Percentiles rank a stretch among this genome's conserved stretches.
Conservation (phyloP, 1,140 invertebrate genomes). For the Daktulosphaira vitifoliae region DNA sequence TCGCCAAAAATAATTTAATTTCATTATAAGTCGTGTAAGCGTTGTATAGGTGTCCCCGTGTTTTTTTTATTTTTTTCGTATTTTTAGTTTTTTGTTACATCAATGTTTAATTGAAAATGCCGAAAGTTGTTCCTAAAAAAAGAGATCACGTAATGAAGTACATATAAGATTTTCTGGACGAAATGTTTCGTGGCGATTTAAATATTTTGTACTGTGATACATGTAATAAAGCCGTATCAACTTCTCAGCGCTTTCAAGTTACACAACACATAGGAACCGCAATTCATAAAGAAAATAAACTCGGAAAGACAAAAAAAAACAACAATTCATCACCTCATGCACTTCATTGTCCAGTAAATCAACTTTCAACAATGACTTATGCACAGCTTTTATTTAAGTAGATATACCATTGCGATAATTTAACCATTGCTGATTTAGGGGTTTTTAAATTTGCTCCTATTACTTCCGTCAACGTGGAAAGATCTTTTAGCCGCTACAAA, state of each 20-base stretch:
- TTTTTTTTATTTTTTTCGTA: not conserved
- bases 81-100: not conserved
- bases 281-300: no score
- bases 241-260: no score
- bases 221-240: constrained; percentile 5
- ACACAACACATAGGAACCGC: no score
- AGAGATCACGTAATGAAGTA: not conserved
- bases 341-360: no score
- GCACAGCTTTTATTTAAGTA: no score
- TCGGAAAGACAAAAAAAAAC: no score
- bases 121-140: constrained; percentile 2
- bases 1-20: constrained; percentile 12
- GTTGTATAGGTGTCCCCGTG: not conserved
- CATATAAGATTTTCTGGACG: not conserved
- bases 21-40: not conserved
- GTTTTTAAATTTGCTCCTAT: no score
- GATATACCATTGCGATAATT: not conserved
- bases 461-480: no score
- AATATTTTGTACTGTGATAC: constrained; percentile 5
- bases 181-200: not conserved
- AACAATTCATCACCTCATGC: no score
- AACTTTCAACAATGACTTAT: no score
- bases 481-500: no score
- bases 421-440: no score
- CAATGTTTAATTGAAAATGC: not conserved